phyloP scores from a whole-genome alignment of 2,797 vertebrate species.

The Sebastes taczanowskii region DNA sequence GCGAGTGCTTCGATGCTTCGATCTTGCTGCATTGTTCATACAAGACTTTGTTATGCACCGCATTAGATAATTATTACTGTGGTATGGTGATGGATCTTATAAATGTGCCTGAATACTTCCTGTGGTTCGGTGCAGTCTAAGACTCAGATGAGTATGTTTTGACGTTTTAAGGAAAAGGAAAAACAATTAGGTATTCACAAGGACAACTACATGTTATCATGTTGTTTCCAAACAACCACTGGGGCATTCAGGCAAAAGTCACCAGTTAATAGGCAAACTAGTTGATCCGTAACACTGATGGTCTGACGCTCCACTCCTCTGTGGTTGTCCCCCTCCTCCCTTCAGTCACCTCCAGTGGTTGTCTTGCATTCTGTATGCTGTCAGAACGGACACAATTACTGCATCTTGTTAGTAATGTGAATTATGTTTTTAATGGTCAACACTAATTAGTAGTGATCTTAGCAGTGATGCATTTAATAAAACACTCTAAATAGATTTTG shows the following conservation, averaged over 20 bases:
- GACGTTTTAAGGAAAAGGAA: not conserved
- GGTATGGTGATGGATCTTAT: not conserved
- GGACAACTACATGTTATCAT: slow-evolving; percentile 8
- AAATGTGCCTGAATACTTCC: not conserved
- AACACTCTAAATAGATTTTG: slow-evolving; percentile 4
- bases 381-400: slow-evolving; percentile 29
- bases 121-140: not conserved
- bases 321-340: not conserved
- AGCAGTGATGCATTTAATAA: slow-evolving; percentile 27
- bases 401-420: slow-evolving; percentile 22
- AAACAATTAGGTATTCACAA: not conserved
- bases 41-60: not conserved
- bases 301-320: slow-evolving; percentile 1
- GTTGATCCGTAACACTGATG: slow-evolving; percentile 28
- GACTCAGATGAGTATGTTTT: not conserved
- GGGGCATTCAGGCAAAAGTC: not conserved
- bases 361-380: not conserved
- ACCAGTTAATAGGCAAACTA: slow-evolving; percentile 16
- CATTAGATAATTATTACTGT: not conserved
- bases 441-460: slow-evolving; percentile 36
- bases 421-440: slow-evolving; percentile 24
- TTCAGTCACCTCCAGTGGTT: not conserved
- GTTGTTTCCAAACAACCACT: slow-evolving; percentile 1
- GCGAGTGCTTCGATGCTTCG: not conserved
- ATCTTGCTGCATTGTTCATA: not conserved